Percentiles rank a stretch among this genome's conserved stretches.
Evolutionary conservation across 2,888 invertebrate species (phyloP).

Genomic region (Limnephilus marmoratus): DNA sequence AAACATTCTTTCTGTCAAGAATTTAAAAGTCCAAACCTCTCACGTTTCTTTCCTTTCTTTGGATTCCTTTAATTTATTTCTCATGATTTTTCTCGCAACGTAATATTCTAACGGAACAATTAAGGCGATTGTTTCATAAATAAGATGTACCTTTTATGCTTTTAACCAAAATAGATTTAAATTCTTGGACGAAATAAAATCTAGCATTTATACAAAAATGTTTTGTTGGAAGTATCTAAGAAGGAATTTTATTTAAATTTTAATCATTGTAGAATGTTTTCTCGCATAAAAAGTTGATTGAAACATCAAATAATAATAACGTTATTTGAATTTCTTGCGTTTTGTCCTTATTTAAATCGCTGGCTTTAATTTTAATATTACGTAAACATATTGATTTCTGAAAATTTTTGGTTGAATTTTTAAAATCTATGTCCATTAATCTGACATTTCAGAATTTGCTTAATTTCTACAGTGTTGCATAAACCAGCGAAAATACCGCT

Average conservation of each 20-base stretch:
- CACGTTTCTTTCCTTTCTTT: not conserved
- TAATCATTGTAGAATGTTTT: not conserved
- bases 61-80: slow-evolving; percentile 7
- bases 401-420: too few relatives aligned
- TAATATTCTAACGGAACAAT: not conserved
- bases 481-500: too few relatives aligned
- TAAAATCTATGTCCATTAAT: too few relatives aligned
- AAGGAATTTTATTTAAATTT: not conserved
- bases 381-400: too few relatives aligned
- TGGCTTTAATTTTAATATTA: not conserved
- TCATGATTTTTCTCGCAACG: not conserved
- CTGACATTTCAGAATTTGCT: too few relatives aligned
- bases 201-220: not conserved
- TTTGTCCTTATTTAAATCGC: not conserved
- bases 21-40: slow-evolving; percentile 1
- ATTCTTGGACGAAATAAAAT: not conserved
- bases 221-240: not conserved
- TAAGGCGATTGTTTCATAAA: not conserved
- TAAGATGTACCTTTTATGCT: not conserved
- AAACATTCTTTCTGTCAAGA: not conserved
- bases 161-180: not conserved
- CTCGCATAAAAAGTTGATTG: not conserved
- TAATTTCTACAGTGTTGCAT: too few relatives aligned
- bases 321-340: not conserved
- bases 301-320: not conserved